phyloP scores from a whole-genome alignment of 2,888 invertebrate genomes.

The Ochlodes sylvanus region DNA sequence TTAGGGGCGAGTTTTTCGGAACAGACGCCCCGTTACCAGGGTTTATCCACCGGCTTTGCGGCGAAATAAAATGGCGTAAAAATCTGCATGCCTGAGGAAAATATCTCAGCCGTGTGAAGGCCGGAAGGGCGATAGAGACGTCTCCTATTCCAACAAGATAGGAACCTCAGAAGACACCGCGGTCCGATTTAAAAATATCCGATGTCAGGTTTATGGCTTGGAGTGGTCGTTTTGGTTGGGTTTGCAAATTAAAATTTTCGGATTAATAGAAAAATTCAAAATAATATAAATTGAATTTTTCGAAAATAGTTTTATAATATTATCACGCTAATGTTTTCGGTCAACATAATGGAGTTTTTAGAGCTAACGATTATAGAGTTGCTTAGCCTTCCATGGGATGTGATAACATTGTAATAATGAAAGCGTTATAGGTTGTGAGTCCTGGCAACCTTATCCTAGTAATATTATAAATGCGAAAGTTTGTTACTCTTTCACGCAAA shows the following conservation, averaged over 20 bases:
- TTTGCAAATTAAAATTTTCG: background rate
- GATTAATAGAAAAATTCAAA: background rate
- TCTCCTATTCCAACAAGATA: slow-evolving; percentile 17
- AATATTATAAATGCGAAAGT: too few species aligned
- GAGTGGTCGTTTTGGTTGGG: background rate
- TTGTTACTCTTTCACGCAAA: too few species aligned
- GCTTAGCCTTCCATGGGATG: too few species aligned
- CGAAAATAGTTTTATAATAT: too few species aligned
- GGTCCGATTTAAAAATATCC: slow-evolving; percentile 31
- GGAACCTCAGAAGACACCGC: background rate
- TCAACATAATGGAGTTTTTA: too few species aligned
- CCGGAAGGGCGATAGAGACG: slow-evolving; percentile 36
- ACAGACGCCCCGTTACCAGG: slow-evolving; percentile 32
- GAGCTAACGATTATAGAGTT: too few species aligned
- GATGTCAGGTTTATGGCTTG: background rate
- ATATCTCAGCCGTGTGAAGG: slow-evolving; percentile 29
- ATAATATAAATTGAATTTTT: too few species aligned
- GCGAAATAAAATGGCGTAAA: slow-evolving; percentile 36
- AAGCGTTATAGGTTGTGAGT: too few species aligned
- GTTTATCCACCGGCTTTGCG: slow-evolving; percentile 39
- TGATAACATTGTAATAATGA: too few species aligned
- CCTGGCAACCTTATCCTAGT: too few species aligned
- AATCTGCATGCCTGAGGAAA: slow-evolving; percentile 37
- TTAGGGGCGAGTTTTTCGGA: slow-evolving; percentile 32
- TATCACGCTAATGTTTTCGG: too few species aligned